Evolutionary conservation across 2,888 invertebrate genomes (phyloP), one percentile per base, ranked within the genome.

Genomic region (Chesias legatella): DNA sequence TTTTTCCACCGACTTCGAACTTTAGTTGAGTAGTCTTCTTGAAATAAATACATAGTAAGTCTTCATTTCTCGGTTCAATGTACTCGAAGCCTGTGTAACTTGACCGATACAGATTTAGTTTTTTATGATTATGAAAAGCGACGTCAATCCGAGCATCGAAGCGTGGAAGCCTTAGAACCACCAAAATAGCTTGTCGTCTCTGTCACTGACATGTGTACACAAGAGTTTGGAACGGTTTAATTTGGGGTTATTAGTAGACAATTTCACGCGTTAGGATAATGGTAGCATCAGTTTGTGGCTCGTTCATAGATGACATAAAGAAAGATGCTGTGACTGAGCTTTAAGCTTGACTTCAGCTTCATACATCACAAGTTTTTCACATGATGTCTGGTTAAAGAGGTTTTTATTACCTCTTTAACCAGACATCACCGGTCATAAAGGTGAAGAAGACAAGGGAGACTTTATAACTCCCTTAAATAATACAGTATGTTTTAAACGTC

Each of bases 71-170:
- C 22, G 49, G 74, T 63, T 54, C 66, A 55, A 49, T 58, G 64
- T 66, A 62, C 70, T 53, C 46, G 51, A 58, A 62, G 55, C 57
- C 53, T 43, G 46, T 60, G 65, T 60, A 58, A 70, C 56, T 58
- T 54, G 53, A 60, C 49, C 56, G 40, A 32, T 38, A 53, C 56
- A 58, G 51, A 68, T 65, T 67, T 66, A 68, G 63, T 54, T 53
- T 49, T 51, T 51, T 48, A 53, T 47, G 55, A 58, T 53, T 35
- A 33, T 40, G 31, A 40, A 29, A 53, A 52, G 51, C 47, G 48
- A 53, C 55, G 60, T 65, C 67, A 58, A 45, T 46, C 48, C 45
- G 48, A 50, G 48, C 50, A 50, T 44, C 49, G 37, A 33, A 48
- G 58, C 51, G 48, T 55, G 45, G 60, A 61, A 58, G 48, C 60